A percentile compares a stretch with the other conserved stretches of the same genome.
Evolutionary conservation across 2,113 vertebrate genomes (phyloP).

Genomic region (Girardinichthys multiradiatus): DNA sequence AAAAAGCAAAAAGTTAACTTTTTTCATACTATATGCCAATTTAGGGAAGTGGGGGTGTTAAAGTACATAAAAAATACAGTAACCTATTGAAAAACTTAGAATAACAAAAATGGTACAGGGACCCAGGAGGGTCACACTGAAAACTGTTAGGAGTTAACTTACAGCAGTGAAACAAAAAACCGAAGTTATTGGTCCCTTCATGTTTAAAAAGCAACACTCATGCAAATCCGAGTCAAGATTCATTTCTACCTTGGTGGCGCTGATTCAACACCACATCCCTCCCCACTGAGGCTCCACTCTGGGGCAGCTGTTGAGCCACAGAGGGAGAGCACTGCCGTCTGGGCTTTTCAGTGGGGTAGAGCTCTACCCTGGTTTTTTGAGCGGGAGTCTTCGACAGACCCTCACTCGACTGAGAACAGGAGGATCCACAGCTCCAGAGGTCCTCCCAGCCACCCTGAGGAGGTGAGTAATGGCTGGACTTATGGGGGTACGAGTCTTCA

Average conservation of each 20-base stretch:
- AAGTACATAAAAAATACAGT: too few relatives aligned
- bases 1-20: too few relatives aligned
- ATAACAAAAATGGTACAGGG: too few relatives aligned
- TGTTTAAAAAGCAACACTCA: neutral
- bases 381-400: conserved; percentile 71
- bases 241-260: conserved; percentile 60
- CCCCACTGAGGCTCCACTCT: conserved; percentile 38
- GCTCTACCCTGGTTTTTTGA: conserved; percentile 64
- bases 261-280: conserved; percentile 64
- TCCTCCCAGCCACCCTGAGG: conserved; percentile 78
- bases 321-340: conserved; percentile 73
- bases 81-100: too few relatives aligned
- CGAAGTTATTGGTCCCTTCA: neutral
- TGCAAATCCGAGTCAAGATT: neutral
- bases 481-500: conserved; percentile 79
- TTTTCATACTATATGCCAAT: too few relatives aligned
- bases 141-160: neutral
- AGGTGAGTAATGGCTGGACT: conserved; percentile 73
- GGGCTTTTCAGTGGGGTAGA: conserved; percentile 57
- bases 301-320: conserved; percentile 70
- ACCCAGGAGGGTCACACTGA: too few relatives aligned
- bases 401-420: conserved; percentile 82
- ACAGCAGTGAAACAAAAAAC: neutral
- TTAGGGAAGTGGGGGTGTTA: too few relatives aligned
- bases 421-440: conserved; percentile 81